Evolutionary conservation across 2,888 invertebrate species (phyloP).

Genomic region (Acanthosepion esculentum): DNA sequence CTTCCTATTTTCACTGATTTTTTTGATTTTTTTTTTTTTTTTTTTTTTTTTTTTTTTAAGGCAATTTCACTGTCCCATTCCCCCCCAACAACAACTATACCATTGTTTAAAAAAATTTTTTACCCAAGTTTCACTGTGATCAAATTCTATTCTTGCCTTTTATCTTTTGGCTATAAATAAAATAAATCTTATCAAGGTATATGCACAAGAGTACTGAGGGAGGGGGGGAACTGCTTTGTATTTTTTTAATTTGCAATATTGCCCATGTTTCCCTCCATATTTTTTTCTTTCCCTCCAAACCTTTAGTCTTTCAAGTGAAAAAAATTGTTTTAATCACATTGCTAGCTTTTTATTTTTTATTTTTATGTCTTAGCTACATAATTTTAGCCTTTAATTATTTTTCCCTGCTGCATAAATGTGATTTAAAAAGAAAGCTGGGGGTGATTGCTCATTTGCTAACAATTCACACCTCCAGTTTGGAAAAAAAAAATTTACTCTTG

Average conservation of each 20-base stretch:
- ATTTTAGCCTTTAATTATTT: background rate
- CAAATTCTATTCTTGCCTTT: slow-evolving; percentile 4
- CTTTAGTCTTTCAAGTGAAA: background rate
- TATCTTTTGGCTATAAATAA: slow-evolving; percentile 11
- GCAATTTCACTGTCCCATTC: background rate
- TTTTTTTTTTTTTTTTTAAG: background rate
- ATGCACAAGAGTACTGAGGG: background rate
- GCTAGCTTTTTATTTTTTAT: background rate
- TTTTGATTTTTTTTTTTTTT: too few species aligned
- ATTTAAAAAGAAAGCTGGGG: background rate
- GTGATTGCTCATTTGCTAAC: background rate
- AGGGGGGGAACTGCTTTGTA: background rate
- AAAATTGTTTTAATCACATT: background rate
- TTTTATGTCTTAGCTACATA: background rate
- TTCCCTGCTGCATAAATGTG: background rate
- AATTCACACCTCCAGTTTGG: background rate
- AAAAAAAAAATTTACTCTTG: background rate
- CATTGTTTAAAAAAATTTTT: background rate
- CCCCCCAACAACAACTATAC: background rate
- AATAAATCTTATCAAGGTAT: background rate
- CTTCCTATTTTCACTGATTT: background rate
- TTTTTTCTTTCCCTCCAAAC: background rate
- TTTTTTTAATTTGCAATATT: slow-evolving; percentile 9
- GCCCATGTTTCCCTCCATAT: background rate
- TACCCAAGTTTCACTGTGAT: background rate